Evolutionary conservation across 2,797 vertebrate genomes (phyloP).

Genomic region (Distichodus sexfasciatus): DNA sequence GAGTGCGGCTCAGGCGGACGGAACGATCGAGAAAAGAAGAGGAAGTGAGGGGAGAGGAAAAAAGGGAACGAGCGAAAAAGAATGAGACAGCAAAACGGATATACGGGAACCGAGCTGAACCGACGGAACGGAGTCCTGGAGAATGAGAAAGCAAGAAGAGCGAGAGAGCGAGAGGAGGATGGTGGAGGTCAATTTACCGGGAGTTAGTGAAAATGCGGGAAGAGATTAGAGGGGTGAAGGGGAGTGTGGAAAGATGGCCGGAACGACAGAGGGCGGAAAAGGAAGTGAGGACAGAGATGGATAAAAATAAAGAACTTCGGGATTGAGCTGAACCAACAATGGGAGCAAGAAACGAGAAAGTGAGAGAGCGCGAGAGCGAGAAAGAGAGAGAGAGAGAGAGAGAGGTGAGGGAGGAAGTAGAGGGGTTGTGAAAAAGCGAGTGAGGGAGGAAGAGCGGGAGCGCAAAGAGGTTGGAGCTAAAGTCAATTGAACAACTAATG

Average conservation of each 20-base stretch:
- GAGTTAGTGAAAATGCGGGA: constrained; percentile 48
- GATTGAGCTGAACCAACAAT: neutral
- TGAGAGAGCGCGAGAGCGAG: neutral
- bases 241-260: too few relatives aligned
- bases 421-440: too few relatives aligned
- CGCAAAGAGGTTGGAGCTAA: constrained; percentile 69
- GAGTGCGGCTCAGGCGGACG: constrained; percentile 14
- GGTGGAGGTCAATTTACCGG: constrained; percentile 4
- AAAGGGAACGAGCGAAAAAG: too few relatives aligned
- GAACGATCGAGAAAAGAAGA: constrained; percentile 39
- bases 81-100: too few relatives aligned
- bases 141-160: neutral
- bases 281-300: neutral
- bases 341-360: too few relatives aligned
- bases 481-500: constrained; percentile 84
- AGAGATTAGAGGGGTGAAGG: too few relatives aligned
- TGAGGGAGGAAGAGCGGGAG: constrained; percentile 43
- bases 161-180: constrained; percentile 16
- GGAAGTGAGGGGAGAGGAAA: too few relatives aligned
- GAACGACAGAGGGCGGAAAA: too few relatives aligned
- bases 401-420: constrained; percentile 14
- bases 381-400: neutral
- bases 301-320: neutral
- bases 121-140: too few relatives aligned
- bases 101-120: too few relatives aligned